Conservation (phyloP, 2,888 invertebrate genomes). For the Cheilosia impressa region DNA sequence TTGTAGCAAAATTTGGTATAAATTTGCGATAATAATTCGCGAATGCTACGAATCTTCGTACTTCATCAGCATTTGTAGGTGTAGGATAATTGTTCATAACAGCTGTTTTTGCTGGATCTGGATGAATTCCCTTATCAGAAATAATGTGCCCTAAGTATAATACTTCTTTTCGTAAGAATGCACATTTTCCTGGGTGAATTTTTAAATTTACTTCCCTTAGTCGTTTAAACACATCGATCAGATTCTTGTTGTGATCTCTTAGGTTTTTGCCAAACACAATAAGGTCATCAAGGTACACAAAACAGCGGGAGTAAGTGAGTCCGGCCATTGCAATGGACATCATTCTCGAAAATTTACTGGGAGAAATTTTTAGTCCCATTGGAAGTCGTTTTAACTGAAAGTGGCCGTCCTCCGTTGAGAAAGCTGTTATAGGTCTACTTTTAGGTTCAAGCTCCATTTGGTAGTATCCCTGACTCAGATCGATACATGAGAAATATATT, state of each 20-base stretch:
- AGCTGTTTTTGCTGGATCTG: neutral
- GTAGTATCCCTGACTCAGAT: slow-evolving; percentile 9
- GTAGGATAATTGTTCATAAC: neutral
- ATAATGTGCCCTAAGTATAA: neutral
- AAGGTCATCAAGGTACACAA: neutral
- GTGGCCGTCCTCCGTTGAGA: neutral
- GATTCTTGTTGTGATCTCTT: neutral
- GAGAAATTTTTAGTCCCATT: neutral
- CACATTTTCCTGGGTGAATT: slow-evolving; percentile 1
- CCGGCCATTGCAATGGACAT: neutral
- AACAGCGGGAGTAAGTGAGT: neutral
- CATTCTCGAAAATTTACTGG: neutral
- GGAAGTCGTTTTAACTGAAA: neutral
- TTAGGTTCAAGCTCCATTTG: slow-evolving; percentile 15
- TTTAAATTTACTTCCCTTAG: neutral
- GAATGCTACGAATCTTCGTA: neutral
- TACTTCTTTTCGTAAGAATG: neutral
- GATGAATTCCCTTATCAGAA: neutral
- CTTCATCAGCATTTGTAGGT: neutral
- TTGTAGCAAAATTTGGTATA: no score
- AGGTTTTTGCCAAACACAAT: neutral
- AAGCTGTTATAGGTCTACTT: neutral
- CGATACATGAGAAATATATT: slow-evolving; percentile 6
- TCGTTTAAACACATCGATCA: neutral
- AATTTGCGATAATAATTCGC: no score